Percentiles rank a stretch among this genome's conserved stretches.
phyloP scores from a whole-genome alignment of 2,888 invertebrate genomes.

The Lithophane semibrunnea region DNA sequence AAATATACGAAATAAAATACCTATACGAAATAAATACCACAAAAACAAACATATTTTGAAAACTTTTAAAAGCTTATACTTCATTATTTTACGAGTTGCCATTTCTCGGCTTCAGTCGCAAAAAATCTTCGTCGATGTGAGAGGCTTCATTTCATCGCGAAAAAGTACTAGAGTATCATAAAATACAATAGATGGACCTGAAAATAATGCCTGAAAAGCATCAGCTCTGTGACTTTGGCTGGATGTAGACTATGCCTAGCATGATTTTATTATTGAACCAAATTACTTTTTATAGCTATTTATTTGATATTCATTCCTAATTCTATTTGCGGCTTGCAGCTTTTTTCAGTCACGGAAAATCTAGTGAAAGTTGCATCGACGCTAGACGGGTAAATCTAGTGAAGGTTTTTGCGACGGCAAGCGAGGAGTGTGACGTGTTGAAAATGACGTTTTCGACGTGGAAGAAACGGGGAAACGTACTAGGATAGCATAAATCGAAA shows the following conservation, averaged over 20 bases:
- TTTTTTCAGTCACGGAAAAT: background rate
- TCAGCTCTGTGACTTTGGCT: background rate
- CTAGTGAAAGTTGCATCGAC: background rate
- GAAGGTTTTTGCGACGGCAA: background rate
- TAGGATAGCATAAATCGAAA: constrained; percentile 15
- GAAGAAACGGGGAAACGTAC: constrained; percentile 26
- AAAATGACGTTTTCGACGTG: constrained; percentile 28
- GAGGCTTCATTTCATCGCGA: background rate
- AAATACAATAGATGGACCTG: background rate
- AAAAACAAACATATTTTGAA: too few species aligned
- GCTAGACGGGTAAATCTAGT: background rate
- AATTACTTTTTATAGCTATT: background rate
- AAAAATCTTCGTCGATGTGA: background rate
- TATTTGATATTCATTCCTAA: background rate
- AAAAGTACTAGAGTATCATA: constrained; percentile 8
- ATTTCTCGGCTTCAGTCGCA: background rate
- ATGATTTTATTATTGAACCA: background rate
- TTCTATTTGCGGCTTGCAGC: background rate
- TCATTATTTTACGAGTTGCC: background rate
- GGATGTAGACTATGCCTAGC: background rate
- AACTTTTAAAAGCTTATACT: too few species aligned
- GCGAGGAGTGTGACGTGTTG: background rate
- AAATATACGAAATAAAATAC: too few species aligned
- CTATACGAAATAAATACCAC: too few species aligned
- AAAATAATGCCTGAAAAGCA: background rate